A percentile compares a stretch with the other conserved stretches of the same genome.
These are phyloP conservation scores for Andrena camellia DNA, from an alignment of 2,888 invertebrate species.

Conservation along the genomic window DNA sequence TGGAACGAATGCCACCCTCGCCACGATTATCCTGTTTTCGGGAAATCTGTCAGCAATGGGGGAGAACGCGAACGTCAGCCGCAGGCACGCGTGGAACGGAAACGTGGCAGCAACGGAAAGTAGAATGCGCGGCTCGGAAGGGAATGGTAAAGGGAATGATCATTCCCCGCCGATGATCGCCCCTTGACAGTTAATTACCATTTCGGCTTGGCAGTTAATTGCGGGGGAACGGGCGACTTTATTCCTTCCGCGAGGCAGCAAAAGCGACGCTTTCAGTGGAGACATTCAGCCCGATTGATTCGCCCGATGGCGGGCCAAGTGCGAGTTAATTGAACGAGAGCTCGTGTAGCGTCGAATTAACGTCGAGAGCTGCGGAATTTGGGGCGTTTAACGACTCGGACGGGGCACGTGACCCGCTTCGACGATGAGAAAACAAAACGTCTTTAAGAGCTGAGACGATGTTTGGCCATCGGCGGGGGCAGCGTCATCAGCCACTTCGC, in stretches of 20 bases:
- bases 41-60: background rate
- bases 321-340: slow-evolving; percentile 48
- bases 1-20: background rate
- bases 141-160: background rate
- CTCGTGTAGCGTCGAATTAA: slow-evolving; percentile 20
- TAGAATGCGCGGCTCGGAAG: background rate
- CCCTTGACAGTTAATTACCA: slow-evolving; percentile 37
- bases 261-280: slow-evolving; percentile 19
- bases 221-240: slow-evolving; percentile 10
- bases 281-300: slow-evolving; percentile 42
- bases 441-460: too few relatives aligned
- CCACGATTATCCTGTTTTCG: background rate
- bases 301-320: slow-evolving; percentile 18
- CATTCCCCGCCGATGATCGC: background rate
- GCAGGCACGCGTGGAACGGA: background rate
- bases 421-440: too few relatives aligned
- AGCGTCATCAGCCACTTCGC: too few relatives aligned
- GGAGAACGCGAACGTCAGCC: background rate
- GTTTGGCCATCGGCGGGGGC: too few relatives aligned
- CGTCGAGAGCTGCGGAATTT: background rate
- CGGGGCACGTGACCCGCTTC: background rate
- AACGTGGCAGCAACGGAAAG: background rate
- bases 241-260: slow-evolving; percentile 5
- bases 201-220: slow-evolving; percentile 14
- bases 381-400: background rate